Base-by-base conservation (phyloP, 2,113 vertebrate species). In the Poeciliopsis prolifica region DNA sequence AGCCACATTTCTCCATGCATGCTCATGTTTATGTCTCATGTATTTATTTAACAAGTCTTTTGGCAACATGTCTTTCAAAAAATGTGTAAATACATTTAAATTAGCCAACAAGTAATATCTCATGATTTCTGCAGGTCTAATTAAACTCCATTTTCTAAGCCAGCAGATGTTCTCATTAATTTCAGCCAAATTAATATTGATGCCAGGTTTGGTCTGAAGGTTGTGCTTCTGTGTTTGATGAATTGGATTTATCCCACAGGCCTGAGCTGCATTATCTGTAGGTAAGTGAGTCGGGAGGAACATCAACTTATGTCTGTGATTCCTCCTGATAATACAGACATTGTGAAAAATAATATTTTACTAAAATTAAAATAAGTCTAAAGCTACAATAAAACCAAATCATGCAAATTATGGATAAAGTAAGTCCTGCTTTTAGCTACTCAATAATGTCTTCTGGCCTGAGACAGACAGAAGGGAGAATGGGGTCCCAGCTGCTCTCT, bases 401-500 rank as follows among this genome's bases (percentile, higher is more conserved):
- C 10, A n/a, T 31, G 11, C 40, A 3, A 37, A 63, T 64, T 4
- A 61, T 40, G 14, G 13, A 13, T 30, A 12, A 11, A 26, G 63
- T 48, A 12, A 37, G 19, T 37, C 33, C 54, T 22, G 65, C 61
- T 15, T 28, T 65, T n/a, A 11, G 42, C 28, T n/a, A 33, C 37
- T 29, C 30, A 58, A 12, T 42, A 65, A 65, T 7, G 29, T 48
- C 64, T 31, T 62, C 26, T 63, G 19, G 58, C 54, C 64, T 87
- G 74, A 72, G 67, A 78, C 24, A 37, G 40, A 13, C 48, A 29
- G 26, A 42, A 42, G 14, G 17, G 68, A 61, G 64, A 67, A 74
- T 54, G 48, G 30, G 48, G 31, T 61, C 54, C 85, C 88, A 90
- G 87, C 90, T 88, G 84, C 44, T 68, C 68, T 19, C 62, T 31